These are phyloP conservation scores for Andinoacara biseriatus DNA, from an alignment of 2,113 vertebrate species.

Conservation along the genomic window DNA sequence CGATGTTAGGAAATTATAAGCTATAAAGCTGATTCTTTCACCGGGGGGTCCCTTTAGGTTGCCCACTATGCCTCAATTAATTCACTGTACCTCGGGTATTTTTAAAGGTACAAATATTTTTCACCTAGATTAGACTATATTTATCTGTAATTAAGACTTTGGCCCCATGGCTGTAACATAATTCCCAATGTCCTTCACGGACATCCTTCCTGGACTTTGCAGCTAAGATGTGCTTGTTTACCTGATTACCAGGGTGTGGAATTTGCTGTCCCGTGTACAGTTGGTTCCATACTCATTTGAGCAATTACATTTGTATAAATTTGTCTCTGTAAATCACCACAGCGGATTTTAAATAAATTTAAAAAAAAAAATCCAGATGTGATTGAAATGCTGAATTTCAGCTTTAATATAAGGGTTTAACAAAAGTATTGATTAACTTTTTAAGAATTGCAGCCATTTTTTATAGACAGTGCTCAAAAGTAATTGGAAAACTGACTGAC, in stretches of 20 bases:
- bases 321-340: not conserved
- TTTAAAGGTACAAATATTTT: not conserved
- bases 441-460: too few relatives aligned
- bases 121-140: not conserved
- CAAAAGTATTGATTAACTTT: too few relatives aligned
- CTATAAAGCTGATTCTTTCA: not conserved
- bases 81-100: not conserved
- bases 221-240: not conserved
- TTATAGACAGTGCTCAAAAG: too few relatives aligned
- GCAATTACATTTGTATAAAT: not conserved
- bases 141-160: not conserved
- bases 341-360: not conserved
- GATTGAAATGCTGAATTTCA: too few relatives aligned
- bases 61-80: not conserved
- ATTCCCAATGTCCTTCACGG: not conserved
- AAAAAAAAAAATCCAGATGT: not conserved
- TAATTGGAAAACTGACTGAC: too few relatives aligned
- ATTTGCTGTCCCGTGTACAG: not conserved
- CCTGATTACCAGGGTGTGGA: not conserved
- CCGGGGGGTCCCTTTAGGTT: too few relatives aligned
- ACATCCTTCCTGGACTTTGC: not conserved
- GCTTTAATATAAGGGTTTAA: too few relatives aligned
- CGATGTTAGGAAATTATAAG: not conserved
- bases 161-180: fast-evolving
- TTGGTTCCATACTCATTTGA: not conserved